A percentile compares a stretch with the other conserved stretches of the same genome.
Conservation (phyloP, 2,888 invertebrate genomes). For the Cabera pusaria region DNA sequence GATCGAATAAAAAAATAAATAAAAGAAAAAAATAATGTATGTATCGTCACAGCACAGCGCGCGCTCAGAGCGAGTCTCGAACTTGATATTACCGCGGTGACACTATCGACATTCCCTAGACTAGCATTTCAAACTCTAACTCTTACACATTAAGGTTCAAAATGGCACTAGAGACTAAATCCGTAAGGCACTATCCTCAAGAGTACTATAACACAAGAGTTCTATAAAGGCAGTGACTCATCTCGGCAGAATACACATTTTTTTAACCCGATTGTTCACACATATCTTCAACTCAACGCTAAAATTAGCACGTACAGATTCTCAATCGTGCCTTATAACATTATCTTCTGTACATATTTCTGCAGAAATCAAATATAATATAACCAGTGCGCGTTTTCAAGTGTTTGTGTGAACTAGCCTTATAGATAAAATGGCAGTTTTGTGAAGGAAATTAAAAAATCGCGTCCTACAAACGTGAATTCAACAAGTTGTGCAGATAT, state of each 20-base stretch:
- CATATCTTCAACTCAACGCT: no score
- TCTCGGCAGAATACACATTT: no score
- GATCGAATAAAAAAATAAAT: slow-evolving; percentile 14
- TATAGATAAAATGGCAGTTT: slow-evolving; percentile 11
- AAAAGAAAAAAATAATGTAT: slow-evolving; percentile 21
- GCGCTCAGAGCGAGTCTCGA: slow-evolving; percentile 42
- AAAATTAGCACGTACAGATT: no score
- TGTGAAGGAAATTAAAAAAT: slow-evolving; percentile 7
- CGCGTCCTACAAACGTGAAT: slow-evolving; percentile 6
- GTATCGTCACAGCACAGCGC: slow-evolving; percentile 42
- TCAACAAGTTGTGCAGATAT: slow-evolving; percentile 21
- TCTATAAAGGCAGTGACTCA: slow-evolving; percentile 39
- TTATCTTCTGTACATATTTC: no score
- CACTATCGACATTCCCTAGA: slow-evolving; percentile 36
- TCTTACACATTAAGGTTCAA: slow-evolving; percentile 15
- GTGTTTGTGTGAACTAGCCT: background rate
- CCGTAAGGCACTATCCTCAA: slow-evolving; percentile 28
- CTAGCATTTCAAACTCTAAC: slow-evolving; percentile 27
- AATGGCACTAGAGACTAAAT: slow-evolving; percentile 22
- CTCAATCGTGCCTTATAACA: no score
- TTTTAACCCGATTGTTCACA: no score
- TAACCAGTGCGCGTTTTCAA: no score
- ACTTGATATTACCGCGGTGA: slow-evolving; percentile 33
- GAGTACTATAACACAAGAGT: no score
- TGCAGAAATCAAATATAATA: no score